A percentile compares a stretch with the other conserved stretches of the same genome.
Conservation (phyloP, 2,797 vertebrate species). For the Sebastes diploproa region DNA sequence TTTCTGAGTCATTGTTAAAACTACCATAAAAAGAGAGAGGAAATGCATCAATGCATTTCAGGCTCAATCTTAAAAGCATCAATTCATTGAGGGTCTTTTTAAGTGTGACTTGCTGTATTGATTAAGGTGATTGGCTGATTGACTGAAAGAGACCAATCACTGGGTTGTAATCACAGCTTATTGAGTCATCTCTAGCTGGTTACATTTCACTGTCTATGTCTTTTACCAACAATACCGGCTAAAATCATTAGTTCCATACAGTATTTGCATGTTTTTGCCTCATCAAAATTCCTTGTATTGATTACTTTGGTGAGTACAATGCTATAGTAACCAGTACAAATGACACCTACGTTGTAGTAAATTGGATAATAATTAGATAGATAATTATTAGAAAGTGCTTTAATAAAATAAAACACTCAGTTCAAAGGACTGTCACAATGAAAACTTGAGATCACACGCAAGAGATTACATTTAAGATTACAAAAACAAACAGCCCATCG, state of each 20-base stretch:
- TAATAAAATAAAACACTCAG: not conserved
- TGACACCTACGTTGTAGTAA: not conserved
- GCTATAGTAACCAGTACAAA: not conserved
- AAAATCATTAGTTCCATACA: not conserved
- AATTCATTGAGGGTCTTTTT: not conserved
- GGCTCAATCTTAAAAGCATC: not conserved
- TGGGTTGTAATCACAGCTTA: constrained; percentile 1
- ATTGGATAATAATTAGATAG: not conserved
- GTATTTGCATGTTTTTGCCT: not conserved
- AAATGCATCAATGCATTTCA: not conserved
- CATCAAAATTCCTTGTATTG: not conserved
- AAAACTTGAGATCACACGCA: constrained; percentile 3
- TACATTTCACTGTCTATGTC: not conserved
- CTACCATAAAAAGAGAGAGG: not conserved
- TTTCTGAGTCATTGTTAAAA: not conserved
- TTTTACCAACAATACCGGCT: not conserved
- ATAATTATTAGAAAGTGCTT: not conserved
- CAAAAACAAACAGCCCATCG: not conserved
- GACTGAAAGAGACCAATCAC: not conserved
- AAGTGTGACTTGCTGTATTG: not conserved
- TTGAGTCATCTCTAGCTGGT: not conserved
- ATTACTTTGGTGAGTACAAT: not conserved
- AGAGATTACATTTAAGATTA: constrained; percentile 18
- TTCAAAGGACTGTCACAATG: not conserved
- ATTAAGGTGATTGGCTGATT: constrained; percentile 10